Conservation (phyloP, 2,797 vertebrate genomes). For the Chelmon rostratus region DNA sequence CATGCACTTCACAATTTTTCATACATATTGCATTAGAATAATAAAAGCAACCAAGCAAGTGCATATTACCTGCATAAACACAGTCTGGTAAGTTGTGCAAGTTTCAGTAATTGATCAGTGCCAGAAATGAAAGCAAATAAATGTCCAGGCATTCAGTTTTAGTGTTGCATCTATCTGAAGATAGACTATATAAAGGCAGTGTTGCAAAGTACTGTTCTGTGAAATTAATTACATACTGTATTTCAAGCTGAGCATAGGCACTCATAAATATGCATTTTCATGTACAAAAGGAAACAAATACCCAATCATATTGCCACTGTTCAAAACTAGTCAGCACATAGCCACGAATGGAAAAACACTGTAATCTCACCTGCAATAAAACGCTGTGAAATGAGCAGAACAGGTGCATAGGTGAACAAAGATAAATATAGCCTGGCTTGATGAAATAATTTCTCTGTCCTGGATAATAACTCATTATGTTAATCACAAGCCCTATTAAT, state of each 20-base stretch:
- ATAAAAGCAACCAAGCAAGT: not conserved
- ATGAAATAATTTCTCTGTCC: conserved; percentile 85
- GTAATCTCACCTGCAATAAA: conserved; percentile 76
- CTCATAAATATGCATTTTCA: conserved; percentile 70
- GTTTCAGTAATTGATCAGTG: conserved; percentile 17
- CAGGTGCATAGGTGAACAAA: conserved; percentile 82
- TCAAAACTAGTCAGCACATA: conserved; percentile 74
- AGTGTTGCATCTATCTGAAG: conserved; percentile 1
- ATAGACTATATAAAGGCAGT: conserved; percentile 3
- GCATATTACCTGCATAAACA: conserved; percentile 1
- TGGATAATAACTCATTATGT: conserved; percentile 83
- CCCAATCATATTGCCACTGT: conserved; percentile 57
- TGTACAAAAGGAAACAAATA: conserved; percentile 64
- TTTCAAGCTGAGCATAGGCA: conserved; percentile 34
- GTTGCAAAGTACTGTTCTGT: conserved; percentile 23
- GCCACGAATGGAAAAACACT: conserved; percentile 62
- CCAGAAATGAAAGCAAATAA: conserved; percentile 15
- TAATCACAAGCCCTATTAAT: conserved; percentile 83
- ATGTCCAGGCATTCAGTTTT: not conserved
- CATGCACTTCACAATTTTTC: not conserved
- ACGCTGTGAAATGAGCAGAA: conserved; percentile 73
- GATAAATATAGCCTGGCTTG: conserved; percentile 83
- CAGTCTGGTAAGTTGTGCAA: not conserved
- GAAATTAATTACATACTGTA: conserved; percentile 26
- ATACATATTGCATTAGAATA: not conserved